phyloP scores from a whole-genome alignment of 2,888 invertebrate genomes.

The Chrysolina haemoptera region DNA sequence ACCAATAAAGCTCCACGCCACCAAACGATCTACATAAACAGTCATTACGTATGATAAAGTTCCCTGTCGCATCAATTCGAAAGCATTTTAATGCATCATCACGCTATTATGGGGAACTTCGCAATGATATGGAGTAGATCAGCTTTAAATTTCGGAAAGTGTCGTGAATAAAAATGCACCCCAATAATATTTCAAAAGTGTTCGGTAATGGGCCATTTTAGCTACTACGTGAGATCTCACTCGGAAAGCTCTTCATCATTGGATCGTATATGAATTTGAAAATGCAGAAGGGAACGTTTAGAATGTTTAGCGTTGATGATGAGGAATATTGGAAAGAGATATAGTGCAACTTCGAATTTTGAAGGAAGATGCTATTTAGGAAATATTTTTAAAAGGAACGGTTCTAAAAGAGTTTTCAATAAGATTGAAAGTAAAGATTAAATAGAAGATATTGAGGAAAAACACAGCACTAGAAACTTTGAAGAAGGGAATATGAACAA shows the following conservation, averaged over 20 bases:
- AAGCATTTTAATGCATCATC: conserved; percentile 13
- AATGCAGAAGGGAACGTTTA: background rate
- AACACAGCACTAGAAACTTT: no score
- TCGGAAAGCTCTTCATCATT: conserved; percentile 1
- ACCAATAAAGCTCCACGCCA: background rate
- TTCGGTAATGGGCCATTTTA: conserved; percentile 54
- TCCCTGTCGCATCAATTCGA: conserved; percentile 6
- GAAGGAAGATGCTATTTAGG: no score
- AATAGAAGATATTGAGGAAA: no score
- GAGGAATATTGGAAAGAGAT: background rate
- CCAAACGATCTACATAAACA: background rate
- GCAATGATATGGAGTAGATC: conserved; percentile 32
- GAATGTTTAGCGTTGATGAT: background rate
- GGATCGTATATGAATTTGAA: background rate
- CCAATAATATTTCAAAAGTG: conserved; percentile 51
- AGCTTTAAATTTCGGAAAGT: conserved; percentile 45
- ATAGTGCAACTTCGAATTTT: no score
- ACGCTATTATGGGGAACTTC: background rate
- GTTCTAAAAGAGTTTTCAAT: no score
- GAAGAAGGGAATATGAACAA: no score
- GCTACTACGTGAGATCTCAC: conserved; percentile 29
- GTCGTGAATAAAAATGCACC: conserved; percentile 56
- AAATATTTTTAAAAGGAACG: no score
- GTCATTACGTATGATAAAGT: background rate
- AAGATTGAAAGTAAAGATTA: no score